phyloP scores from a whole-genome alignment of 2,888 invertebrate species.

The Punctoribates punctum region DNA sequence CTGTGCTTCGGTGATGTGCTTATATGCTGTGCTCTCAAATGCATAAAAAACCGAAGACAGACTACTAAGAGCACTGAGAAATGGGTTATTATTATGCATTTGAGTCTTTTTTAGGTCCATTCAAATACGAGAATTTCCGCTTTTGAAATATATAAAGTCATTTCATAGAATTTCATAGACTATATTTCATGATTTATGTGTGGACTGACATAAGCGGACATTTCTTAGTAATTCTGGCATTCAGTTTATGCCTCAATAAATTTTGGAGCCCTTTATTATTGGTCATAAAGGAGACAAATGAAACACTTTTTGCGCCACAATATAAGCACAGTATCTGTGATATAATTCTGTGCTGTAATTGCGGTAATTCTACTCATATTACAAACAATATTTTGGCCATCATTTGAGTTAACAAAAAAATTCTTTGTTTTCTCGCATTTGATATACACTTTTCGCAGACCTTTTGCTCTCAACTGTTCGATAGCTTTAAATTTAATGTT shows the following conservation, averaged over 20 bases:
- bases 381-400: constrained; percentile 2
- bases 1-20: not conserved
- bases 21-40: not conserved
- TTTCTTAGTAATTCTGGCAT: constrained; percentile 3
- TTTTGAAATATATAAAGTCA: constrained; percentile 12
- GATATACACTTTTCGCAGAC: not conserved
- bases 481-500: constrained; percentile 13
- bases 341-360: not conserved
- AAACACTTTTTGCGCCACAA: not conserved
- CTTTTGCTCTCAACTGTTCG: not conserved
- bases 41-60: not conserved
- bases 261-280: not conserved
- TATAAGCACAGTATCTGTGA: too few species aligned
- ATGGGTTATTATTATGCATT: constrained; percentile 4
- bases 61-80: not conserved
- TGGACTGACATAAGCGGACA: constrained; percentile 11
- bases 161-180: not conserved
- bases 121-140: constrained; percentile 13
- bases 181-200: constrained; percentile 25
- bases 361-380: not conserved
- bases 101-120: not conserved
- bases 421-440: not conserved
- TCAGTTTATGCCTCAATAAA: constrained; percentile 18
- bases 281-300: constrained; percentile 9
- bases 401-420: constrained; percentile 14